Conservation (phyloP, 2,888 invertebrate genomes). For the Frankliniella fusca region DNA sequence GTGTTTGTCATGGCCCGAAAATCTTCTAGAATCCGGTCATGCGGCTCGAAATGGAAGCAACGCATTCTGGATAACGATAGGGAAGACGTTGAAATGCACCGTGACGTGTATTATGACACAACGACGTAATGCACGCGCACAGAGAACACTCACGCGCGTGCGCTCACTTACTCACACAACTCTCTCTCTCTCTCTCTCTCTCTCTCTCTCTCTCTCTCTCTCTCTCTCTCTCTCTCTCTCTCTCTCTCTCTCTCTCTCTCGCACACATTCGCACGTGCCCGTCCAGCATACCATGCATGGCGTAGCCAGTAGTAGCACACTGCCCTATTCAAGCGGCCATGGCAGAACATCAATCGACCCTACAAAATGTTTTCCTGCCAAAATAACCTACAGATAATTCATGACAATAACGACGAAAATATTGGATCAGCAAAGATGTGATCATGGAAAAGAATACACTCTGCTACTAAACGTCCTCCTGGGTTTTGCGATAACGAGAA, state of each 20-base stretch:
- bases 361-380: no score
- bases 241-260: background rate
- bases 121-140: conserved; percentile 3
- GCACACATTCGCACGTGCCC: background rate
- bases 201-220: background rate
- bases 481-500: no score
- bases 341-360: no score
- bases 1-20: no score
- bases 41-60: no score
- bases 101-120: conserved; percentile 10
- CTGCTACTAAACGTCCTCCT: no score
- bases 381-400: no score
- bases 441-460: no score
- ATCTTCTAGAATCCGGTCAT: no score
- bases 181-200: background rate
- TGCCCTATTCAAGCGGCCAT: background rate
- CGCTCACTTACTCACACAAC: background rate
- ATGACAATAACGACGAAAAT: no score
- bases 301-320: background rate
- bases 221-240: background rate
- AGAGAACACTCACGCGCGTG: background rate
- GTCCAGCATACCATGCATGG: background rate
- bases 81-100: conserved; percentile 19
- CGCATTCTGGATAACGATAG: background rate
- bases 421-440: no score